phyloP scores from a whole-genome alignment of 2,797 vertebrate genomes.

The Smutsia temminckii region DNA sequence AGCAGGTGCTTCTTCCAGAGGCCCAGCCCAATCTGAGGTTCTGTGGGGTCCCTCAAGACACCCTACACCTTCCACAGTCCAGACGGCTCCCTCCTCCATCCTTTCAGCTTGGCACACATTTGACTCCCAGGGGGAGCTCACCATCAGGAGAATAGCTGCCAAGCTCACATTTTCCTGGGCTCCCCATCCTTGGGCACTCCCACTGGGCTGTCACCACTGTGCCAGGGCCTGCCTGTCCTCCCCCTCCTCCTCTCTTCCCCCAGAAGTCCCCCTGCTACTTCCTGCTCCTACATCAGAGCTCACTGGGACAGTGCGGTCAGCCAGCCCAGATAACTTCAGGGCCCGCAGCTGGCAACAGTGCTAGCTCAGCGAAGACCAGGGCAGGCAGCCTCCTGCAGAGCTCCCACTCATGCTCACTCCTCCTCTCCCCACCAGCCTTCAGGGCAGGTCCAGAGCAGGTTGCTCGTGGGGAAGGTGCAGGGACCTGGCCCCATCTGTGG shows the following conservation, averaged over 20 bases:
- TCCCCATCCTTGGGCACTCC: neutral
- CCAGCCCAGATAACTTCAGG: neutral
- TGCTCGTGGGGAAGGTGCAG: neutral
- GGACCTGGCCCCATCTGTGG: neutral
- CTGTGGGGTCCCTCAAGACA: neutral
- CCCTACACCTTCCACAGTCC: neutral
- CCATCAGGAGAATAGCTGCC: neutral
- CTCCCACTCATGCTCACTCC: neutral
- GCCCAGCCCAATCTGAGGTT: neutral
- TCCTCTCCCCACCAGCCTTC: neutral
- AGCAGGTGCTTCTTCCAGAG: neutral
- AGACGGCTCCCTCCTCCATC: neutral
- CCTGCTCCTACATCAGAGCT: conserved; percentile 37
- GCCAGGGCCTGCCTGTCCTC: neutral
- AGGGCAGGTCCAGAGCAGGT: neutral
- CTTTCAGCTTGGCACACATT: neutral
- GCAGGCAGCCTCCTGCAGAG: neutral
- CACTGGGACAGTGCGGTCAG: neutral
- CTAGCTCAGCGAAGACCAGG: neutral
- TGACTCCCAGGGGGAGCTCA: neutral
- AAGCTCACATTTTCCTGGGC: neutral
- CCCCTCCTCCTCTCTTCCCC: neutral
- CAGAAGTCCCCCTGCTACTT: neutral
- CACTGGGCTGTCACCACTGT: neutral
- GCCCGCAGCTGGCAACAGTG: neutral